These are phyloP conservation scores for Toxonevra muliebris DNA, from an alignment of 2,888 invertebrate species.

Conservation along the genomic window DNA sequence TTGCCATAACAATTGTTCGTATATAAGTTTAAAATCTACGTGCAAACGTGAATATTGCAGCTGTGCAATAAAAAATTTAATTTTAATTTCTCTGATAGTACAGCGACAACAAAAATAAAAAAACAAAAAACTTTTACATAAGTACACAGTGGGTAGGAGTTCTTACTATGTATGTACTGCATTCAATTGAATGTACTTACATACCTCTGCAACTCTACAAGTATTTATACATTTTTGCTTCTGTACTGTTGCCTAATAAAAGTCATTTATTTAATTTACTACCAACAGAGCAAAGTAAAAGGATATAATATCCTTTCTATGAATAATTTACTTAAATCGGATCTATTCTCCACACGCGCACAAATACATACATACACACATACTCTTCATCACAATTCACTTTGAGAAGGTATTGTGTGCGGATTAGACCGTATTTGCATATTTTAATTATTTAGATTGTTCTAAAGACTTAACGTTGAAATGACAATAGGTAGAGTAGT, in stretches of 20 bases:
- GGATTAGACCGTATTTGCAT: constrained; percentile 61
- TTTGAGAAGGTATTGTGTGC: constrained; percentile 26
- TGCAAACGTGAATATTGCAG: background rate
- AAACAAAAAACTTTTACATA: background rate
- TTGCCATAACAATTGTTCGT: constrained; percentile 1
- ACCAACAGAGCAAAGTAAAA: constrained; percentile 30
- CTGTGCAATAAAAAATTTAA: background rate
- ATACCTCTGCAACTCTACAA: background rate
- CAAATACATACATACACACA: constrained; percentile 18
- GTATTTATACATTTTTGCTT: background rate
- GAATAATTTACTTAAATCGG: constrained; percentile 63
- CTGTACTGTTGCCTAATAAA: constrained; percentile 14
- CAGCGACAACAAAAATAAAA: background rate
- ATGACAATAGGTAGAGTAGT: background rate
- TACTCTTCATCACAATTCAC: background rate
- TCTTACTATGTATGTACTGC: background rate
- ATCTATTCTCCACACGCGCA: constrained; percentile 29
- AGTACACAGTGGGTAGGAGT: background rate
- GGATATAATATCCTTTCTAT: constrained; percentile 49
- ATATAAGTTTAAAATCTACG: background rate
- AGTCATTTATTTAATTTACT: constrained; percentile 27
- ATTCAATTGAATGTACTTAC: background rate
- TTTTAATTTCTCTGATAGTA: background rate
- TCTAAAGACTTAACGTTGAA: constrained; percentile 30
- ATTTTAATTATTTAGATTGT: constrained; percentile 62